phyloP scores from a whole-genome alignment of 2,113 vertebrate species.

The Microcebus murinus region DNA sequence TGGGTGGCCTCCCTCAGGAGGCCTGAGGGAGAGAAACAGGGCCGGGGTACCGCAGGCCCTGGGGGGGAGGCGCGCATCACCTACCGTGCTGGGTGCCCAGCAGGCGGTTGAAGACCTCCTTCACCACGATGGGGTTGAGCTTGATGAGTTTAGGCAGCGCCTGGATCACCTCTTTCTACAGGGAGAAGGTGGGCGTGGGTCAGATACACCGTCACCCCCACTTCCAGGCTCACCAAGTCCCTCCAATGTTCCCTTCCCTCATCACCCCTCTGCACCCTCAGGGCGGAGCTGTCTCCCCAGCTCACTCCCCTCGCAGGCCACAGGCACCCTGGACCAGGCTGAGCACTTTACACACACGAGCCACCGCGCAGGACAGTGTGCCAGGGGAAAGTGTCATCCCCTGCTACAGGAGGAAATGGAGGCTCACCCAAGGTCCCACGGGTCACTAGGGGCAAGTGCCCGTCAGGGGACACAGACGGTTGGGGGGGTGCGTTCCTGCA shows the following conservation, averaged over 20 bases:
- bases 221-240: neutral
- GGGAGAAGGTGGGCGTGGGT: neutral
- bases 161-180: slow-evolving; percentile 95
- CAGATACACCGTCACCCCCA: accelerated
- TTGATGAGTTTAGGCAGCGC: slow-evolving; percentile 97
- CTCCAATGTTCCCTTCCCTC: neutral
- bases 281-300: too few species aligned
- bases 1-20: neutral
- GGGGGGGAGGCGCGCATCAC: neutral
- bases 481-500: neutral
- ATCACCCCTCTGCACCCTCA: neutral
- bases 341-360: neutral
- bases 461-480: too few species aligned
- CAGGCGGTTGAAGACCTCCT: slow-evolving; percentile 97
- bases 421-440: neutral
- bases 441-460: neutral
- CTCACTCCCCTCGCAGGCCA: neutral
- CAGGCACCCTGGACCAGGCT: neutral
- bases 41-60: too few species aligned
- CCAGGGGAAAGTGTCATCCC: neutral
- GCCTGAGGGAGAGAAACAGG: neutral
- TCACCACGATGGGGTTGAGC: slow-evolving; percentile 98
- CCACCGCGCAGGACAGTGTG: neutral
- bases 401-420: neutral
- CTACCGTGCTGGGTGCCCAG: slow-evolving; percentile 96